phyloP scores from a whole-genome alignment of 1,140 invertebrate genomes.

The Phthorimaea operculella region DNA sequence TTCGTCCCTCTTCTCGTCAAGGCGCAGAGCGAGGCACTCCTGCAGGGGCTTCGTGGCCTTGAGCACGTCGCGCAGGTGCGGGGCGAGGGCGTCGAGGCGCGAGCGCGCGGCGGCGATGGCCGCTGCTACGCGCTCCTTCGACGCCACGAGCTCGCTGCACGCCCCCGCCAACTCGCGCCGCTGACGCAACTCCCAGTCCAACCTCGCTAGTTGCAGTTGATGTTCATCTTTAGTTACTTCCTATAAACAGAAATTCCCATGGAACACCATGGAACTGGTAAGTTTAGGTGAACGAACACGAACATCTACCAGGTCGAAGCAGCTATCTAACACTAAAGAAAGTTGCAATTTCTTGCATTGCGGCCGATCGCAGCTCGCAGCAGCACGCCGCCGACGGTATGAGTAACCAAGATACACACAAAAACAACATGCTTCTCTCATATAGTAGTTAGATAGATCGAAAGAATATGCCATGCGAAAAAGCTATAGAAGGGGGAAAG shows the following conservation, averaged over 20 bases:
- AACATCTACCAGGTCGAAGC: too few species aligned
- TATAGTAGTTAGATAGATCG: too few species aligned
- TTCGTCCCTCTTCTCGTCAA: constrained; percentile 81
- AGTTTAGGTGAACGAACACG: too few species aligned
- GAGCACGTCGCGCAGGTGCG: constrained; percentile 75
- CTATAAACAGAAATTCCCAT: constrained; percentile 54
- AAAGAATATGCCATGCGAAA: too few species aligned
- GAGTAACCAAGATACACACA: too few species aligned
- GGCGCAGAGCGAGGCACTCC: constrained; percentile 85
- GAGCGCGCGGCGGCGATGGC: constrained; percentile 85
- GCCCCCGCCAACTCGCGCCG: constrained; percentile 83
- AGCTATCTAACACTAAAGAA: too few species aligned
- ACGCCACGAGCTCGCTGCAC: constrained; percentile 79
- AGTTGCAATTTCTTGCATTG: too few species aligned
- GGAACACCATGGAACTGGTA: neutral
- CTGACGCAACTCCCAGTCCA: constrained; percentile 94
- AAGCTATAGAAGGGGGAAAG: too few species aligned
- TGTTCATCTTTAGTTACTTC: constrained; percentile 79
- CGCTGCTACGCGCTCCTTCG: constrained; percentile 79
- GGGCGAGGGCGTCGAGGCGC: constrained; percentile 83
- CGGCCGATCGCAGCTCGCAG: too few species aligned
- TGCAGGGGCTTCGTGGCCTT: constrained; percentile 89
- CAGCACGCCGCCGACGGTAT: too few species aligned
- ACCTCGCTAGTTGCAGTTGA: constrained; percentile 82
- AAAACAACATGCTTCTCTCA: too few species aligned